These are phyloP conservation scores for Syrmaticus mikado DNA, from an alignment of 2,113 vertebrate species.

Conservation along the genomic window DNA sequence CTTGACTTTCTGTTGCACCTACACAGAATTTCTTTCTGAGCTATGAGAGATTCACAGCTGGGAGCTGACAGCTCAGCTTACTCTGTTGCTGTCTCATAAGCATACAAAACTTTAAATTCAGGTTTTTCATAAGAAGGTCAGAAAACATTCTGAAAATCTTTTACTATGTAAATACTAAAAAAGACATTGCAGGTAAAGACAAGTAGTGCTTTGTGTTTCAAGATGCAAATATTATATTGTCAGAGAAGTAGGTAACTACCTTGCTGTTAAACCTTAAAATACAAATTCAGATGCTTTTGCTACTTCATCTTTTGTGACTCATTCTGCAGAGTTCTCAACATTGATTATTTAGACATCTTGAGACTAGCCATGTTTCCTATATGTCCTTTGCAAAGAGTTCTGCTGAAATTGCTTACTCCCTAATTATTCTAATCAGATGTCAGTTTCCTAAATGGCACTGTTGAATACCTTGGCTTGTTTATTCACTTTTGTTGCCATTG, in stretches of 20 bases:
- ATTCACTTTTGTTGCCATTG: neutral
- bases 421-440: neutral
- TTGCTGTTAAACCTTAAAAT: neutral
- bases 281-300: neutral
- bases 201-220: neutral
- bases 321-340: neutral
- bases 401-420: neutral
- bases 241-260: neutral
- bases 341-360: neutral
- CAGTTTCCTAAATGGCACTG: neutral
- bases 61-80: neutral
- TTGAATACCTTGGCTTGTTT: neutral
- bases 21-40: neutral
- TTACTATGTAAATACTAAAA: neutral
- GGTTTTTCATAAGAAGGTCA: neutral
- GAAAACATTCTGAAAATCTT: neutral
- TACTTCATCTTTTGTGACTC: neutral
- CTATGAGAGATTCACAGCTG: neutral
- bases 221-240: neutral
- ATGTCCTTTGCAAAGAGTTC: neutral
- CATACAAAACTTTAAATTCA: neutral
- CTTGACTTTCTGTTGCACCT: accelerated
- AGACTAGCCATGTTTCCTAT: neutral
- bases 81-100: neutral
- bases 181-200: neutral